phyloP scores from a whole-genome alignment of 1,140 invertebrate genomes.

The Cylas formicarius region DNA sequence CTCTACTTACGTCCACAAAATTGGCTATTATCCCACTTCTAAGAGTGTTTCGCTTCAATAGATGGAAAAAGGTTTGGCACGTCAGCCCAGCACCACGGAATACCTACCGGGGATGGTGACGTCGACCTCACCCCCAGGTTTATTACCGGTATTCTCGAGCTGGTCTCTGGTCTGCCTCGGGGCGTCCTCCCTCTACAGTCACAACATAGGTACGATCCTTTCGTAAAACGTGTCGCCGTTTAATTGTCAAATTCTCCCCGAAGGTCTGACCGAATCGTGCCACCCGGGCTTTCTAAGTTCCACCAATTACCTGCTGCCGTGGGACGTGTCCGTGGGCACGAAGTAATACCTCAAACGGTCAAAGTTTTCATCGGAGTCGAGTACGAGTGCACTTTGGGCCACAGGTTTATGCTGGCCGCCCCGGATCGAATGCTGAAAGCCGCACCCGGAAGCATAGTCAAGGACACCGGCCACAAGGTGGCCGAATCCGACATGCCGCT shows the following conservation, averaged over 20 bases:
- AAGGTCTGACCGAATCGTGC: conserved; percentile 66
- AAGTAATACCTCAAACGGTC: conserved; percentile 58
- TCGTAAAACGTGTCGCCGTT: not conserved
- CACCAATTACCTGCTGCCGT: conserved; percentile 88
- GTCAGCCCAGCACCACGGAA: conserved; percentile 79
- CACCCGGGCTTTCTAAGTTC: conserved; percentile 82
- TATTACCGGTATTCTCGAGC: conserved; percentile 84
- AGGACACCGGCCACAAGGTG: conserved; percentile 78
- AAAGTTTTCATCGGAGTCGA: conserved; percentile 96
- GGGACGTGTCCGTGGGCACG: conserved; percentile 77
- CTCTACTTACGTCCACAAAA: too few relatives aligned
- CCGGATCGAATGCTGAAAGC: conserved; percentile 81
- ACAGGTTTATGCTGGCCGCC: conserved; percentile 84
- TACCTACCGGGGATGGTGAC: conserved; percentile 88
- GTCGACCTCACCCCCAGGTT: conserved; percentile 61
- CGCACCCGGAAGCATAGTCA: conserved; percentile 64
- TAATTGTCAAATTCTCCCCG: conserved; percentile 1
- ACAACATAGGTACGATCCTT: conserved; percentile 52
- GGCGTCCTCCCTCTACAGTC: conserved; percentile 83
- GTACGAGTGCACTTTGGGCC: conserved; percentile 93
- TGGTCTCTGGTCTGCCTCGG: conserved; percentile 90
- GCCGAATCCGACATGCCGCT: conserved; percentile 84
- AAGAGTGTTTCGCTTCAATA: conserved; percentile 5
- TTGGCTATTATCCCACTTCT: too few relatives aligned
- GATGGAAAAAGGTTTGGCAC: conserved; percentile 42